Conservation (phyloP, 2,797 vertebrate species). For the Lophotriccus pileatus region DNA sequence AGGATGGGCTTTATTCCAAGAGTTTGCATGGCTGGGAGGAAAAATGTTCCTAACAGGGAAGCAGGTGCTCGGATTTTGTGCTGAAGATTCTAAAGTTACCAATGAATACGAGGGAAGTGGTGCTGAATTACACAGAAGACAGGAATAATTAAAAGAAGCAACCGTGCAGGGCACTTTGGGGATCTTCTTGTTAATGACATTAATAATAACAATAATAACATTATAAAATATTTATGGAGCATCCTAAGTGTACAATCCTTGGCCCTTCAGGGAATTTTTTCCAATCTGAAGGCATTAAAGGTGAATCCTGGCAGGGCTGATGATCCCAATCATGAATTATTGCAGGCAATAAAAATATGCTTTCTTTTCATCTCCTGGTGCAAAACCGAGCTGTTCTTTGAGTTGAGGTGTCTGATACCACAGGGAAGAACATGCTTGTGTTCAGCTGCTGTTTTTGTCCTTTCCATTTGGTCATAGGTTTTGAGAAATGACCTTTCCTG, state of each 20-base stretch:
- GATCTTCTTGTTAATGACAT: too few species aligned
- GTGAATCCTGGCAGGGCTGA: too few species aligned
- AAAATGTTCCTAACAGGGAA: neutral
- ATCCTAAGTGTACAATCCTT: too few species aligned
- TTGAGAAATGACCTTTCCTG: neutral
- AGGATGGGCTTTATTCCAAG: neutral
- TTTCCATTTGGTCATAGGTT: neutral
- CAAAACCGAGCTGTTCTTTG: neutral
- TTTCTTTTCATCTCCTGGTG: neutral
- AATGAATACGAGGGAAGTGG: neutral
- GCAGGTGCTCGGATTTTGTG: neutral
- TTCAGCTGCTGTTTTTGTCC: neutral
- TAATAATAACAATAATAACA: too few species aligned
- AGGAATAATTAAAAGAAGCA: neutral
- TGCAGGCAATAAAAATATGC: neutral
- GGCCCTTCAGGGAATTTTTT: too few species aligned
- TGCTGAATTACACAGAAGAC: neutral
- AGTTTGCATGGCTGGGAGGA: neutral
- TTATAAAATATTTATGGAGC: too few species aligned
- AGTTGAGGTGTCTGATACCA: neutral
- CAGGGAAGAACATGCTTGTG: neutral
- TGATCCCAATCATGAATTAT: too few species aligned
- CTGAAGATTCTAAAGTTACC: neutral
- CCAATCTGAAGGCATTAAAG: too few species aligned
- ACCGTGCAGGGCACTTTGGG: too few species aligned